A percentile compares a stretch with the other conserved stretches of the same genome.
phyloP scores from a whole-genome alignment of 1,140 invertebrate species.

The Leptoteleia sp. region DNA sequence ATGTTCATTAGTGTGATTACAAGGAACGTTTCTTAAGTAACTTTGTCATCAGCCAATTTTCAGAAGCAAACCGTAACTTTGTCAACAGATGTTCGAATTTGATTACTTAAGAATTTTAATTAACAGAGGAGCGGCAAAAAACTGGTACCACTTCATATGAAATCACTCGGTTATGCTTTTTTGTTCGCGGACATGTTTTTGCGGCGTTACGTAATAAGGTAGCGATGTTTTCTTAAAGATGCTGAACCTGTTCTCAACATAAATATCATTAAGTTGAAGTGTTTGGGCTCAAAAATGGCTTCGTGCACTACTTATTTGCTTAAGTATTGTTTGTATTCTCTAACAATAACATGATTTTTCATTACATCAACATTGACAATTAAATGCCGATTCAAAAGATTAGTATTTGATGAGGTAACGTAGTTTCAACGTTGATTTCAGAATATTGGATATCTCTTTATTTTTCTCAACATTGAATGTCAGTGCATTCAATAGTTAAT shows the following conservation, averaged over 20 bases:
- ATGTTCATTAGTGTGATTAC: neutral
- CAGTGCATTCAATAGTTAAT: too few species aligned
- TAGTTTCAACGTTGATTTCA: too few species aligned
- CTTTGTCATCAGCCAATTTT: conserved; percentile 32
- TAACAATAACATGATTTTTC: too few species aligned
- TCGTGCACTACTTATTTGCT: too few species aligned
- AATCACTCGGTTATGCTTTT: conserved; percentile 30
- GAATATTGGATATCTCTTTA: too few species aligned
- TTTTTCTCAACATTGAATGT: too few species aligned
- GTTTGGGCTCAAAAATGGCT: too few species aligned
- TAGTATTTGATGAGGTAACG: too few species aligned
- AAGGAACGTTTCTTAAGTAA: conserved; percentile 4
- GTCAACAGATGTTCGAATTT: conserved; percentile 57
- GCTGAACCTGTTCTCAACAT: conserved; percentile 40
- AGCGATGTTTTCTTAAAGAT: conserved; percentile 52
- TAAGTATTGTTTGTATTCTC: too few species aligned
- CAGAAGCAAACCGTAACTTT: conserved; percentile 27
- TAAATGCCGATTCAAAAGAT: too few species aligned
- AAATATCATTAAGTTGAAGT: conserved; percentile 60
- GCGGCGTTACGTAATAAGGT: conserved; percentile 52
- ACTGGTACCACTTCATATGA: conserved; percentile 29
- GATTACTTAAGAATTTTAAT: conserved; percentile 61
- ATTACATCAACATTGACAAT: too few species aligned
- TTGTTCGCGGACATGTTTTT: conserved; percentile 28
- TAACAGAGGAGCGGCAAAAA: conserved; percentile 36